Percentiles rank a stretch among this genome's conserved stretches.
These are phyloP conservation scores for Butastur rufipennis DNA, from an alignment of 2,113 vertebrate species.

Conservation along the genomic window DNA sequence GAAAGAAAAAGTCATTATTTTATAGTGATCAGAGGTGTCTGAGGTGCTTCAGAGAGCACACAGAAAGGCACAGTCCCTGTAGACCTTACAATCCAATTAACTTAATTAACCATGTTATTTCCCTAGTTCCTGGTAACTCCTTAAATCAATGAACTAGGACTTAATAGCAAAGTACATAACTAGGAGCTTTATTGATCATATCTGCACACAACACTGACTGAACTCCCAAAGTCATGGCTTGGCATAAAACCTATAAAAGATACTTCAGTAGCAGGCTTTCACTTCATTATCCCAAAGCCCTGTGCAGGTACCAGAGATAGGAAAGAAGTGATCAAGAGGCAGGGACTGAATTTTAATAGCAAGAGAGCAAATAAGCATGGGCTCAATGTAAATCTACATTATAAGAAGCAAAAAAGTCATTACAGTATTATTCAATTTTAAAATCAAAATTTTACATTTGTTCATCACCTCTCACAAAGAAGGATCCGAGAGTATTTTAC, in stretches of 20 bases:
- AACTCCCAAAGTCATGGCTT: not conserved
- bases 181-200: slow-evolving; percentile 40
- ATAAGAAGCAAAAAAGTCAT: not conserved
- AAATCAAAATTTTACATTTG: not conserved
- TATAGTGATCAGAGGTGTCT: not conserved
- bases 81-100: slow-evolving; percentile 29
- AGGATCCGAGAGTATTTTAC: not conserved
- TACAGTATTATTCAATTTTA: not conserved
- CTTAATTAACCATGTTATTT: slow-evolving; percentile 57
- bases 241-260: not conserved
- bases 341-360: not conserved
- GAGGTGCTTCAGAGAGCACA: not conserved
- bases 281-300: not conserved
- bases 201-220: not conserved
- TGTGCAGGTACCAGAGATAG: not conserved
- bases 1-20: slow-evolving; percentile 3
- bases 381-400: not conserved
- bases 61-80: not conserved
- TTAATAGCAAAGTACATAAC: slow-evolving; percentile 14
- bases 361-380: not conserved
- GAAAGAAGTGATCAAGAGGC: not conserved
- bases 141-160: slow-evolving; percentile 38
- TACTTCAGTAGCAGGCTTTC: not conserved
- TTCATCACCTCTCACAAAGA: not conserved
- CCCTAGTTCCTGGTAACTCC: slow-evolving; percentile 12